Conservation (phyloP, 2,888 invertebrate genomes). For the Ceriagrion tenellum region DNA sequence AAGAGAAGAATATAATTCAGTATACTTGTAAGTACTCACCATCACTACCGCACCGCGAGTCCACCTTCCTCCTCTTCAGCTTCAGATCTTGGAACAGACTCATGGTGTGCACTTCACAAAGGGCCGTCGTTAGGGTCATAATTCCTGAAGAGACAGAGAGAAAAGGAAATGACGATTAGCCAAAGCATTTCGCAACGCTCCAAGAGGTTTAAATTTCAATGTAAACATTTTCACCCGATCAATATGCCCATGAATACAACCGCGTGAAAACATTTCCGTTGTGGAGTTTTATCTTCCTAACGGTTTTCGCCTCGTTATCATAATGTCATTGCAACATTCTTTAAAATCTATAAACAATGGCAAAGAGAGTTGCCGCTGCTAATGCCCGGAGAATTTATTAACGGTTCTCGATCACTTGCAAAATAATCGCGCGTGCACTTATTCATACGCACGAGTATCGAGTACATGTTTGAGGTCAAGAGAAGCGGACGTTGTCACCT, state of each 20-base stretch:
- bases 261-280: not conserved
- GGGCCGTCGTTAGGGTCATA: slow-evolving; percentile 96
- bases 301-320: slow-evolving; percentile 25
- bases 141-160: slow-evolving; percentile 85
- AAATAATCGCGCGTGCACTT: not conserved
- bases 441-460: not conserved
- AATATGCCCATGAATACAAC: not conserved
- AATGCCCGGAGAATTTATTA: not conserved
- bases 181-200: not conserved
- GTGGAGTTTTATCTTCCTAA: not conserved
- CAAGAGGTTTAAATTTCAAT: not conserved
- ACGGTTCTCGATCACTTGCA: slow-evolving; percentile 1
- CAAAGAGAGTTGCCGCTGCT: not conserved
- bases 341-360: not conserved
- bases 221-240: not conserved
- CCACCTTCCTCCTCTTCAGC: slow-evolving; percentile 98
- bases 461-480: not conserved
- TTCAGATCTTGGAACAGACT: slow-evolving; percentile 99
- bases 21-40: slow-evolving; percentile 81
- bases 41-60: slow-evolving; percentile 97
- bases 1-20: slow-evolving; percentile 50
- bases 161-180: slow-evolving; percentile 71
- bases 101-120: slow-evolving; percentile 99
- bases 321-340: not conserved
- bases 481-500: not conserved